phyloP scores from a whole-genome alignment of 2,113 vertebrate species.

The Trachemys scripta region DNA sequence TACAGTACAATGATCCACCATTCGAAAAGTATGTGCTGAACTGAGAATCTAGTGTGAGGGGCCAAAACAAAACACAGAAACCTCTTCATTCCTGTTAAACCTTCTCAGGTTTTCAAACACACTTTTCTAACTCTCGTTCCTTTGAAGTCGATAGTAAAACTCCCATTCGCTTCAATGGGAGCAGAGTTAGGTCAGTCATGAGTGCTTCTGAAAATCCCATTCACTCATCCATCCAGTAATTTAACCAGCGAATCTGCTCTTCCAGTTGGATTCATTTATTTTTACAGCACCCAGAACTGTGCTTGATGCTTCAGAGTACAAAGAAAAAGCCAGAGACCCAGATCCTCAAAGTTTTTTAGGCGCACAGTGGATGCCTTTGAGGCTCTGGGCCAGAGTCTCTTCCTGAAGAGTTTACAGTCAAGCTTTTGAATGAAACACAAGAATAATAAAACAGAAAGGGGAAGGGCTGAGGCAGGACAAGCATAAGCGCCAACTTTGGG shows the following conservation, averaged over 20 bases:
- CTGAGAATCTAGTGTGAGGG: rapidly evolving
- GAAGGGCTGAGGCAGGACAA: not conserved
- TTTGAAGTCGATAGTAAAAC: not conserved
- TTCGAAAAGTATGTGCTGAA: not conserved
- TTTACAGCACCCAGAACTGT: not conserved
- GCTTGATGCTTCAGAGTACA: not conserved
- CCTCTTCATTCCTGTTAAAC: not conserved
- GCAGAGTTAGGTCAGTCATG: rapidly evolving
- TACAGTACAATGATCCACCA: not conserved
- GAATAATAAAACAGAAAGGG: not conserved
- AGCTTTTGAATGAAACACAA: not conserved
- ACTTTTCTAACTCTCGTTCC: not conserved
- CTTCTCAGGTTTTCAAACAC: not conserved
- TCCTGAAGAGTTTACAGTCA: not conserved
- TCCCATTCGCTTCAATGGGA: rapidly evolving
- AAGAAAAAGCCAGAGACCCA: not conserved
- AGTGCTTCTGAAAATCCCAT: not conserved
- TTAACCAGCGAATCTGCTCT: not conserved
- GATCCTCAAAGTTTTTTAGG: not conserved
- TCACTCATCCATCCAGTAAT: rapidly evolving
- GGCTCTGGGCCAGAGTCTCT: not conserved
- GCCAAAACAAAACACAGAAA: not conserved
- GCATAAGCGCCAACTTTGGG: too few species aligned
- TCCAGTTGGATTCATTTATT: not conserved
- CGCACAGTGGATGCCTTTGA: not conserved